Base-by-base conservation (phyloP, 2,888 invertebrate genomes). In the Lasioglossum figueresi region DNA sequence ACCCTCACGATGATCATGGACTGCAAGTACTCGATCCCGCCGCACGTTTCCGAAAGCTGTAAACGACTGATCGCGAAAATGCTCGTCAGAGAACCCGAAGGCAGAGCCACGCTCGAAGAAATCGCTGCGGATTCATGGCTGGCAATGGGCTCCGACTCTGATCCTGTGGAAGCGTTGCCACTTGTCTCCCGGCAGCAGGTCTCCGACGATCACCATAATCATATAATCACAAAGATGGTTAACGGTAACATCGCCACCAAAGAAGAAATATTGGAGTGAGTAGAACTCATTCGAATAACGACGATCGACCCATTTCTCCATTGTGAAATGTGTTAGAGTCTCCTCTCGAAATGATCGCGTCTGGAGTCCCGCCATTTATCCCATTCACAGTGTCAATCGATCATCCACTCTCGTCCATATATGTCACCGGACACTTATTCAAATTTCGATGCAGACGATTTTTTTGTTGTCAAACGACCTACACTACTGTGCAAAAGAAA, bases 1-100 rank as follows among this genome's bases (percentile, higher is more conserved):
- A 99, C 99, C 0, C 96, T 99, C 80, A 99, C 99, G 48, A 99
- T 99, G 98, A 99, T 99, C 90, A 99, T 99, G 98, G 99, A 99
- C 95, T 99, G 99, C 96, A 99, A 99, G 96, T 99, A 99, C 95
- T 97, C 97, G 83, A 97, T 99, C 93, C 99, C 99, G 79, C 95
- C 96, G 45, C 98, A 98, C 95, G 97, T 99, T 88, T 98, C 99
- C 19, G 96, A 96, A 78, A 97, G 97, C 84, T 99, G 99, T 95
- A 97, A 97, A 95, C 96, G 98, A 92, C 96, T 99, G 90, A 99
- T 99, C 94, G 97, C 97, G 19, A 96, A 97, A 93, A 99, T 99
- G 99, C 96, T 99, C 91, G 98, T 99, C 43, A 96, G 99, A 87
- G 98, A 99, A 95, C 99, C 99, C 0, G 98, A 98, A 91, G 97